Base-by-base conservation (phyloP, 2,797 vertebrate genomes). In the Siniperca scherzeri region DNA sequence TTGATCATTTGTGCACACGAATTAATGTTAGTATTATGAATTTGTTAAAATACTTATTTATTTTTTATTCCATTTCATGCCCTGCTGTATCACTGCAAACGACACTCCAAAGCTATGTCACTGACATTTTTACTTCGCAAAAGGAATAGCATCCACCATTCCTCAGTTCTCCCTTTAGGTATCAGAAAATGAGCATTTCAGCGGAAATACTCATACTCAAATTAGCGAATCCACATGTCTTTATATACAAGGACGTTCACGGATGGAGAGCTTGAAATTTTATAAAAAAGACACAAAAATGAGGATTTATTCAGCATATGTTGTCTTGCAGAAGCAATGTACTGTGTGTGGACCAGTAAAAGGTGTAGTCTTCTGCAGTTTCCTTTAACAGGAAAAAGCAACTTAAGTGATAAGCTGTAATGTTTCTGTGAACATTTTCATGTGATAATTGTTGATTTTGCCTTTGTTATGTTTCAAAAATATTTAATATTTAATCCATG, bases 381-480 rank as follows among this genome's bases (percentile, higher is more conserved):
- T 81, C 82, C 78, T 84, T 48, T 13, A 12, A 73, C 82, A 84
- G 85, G 78, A 84, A 84, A 74, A 83, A 75, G 76, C 71, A 83
- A 36, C 78, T 70, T 22, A 42, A 62, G 77, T 66, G 25, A 77
- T 57, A 57, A 66, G 64, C 30, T 74, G 40, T 56, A 19, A 36
- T 38, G 42, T 70, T 44, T 73, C 69, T 80, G 65, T 74, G 75
- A 81, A 82, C 77, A 81, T 50, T 50, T 21, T 50, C 21, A 3
- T 17, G 6, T 7, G 7, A 7, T 22, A 8, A 52, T 22, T 8
- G 7, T 9, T 21, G 48, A 7, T 21, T 52, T 52, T 21, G 7
- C 7, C 7, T 46, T 16, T 46, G 16, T 46, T 46, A 46, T 46
- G 14, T 44, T 44, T 44, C 38, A 40, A 40, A 40, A 10, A 40